Evolutionary conservation across 2,113 vertebrate species (phyloP).

Genomic region (Chlorodrepanis virens): DNA sequence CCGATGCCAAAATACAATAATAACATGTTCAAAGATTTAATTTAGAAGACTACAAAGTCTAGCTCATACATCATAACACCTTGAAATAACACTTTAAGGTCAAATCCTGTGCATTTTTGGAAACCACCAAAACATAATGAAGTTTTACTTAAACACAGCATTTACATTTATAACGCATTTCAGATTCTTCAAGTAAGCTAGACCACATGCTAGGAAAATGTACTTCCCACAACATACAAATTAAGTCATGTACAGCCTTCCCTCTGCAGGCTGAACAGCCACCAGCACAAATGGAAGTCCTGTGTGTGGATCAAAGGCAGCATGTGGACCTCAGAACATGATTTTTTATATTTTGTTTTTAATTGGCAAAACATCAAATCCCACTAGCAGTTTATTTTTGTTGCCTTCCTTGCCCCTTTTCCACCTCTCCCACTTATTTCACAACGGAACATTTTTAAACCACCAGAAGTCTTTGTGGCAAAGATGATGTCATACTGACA

Average conservation of each 20-base stretch:
- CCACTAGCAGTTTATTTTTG: slow-evolving; percentile 46
- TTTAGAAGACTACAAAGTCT: slow-evolving; percentile 68
- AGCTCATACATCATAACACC: slow-evolving; percentile 59
- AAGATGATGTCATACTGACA: slow-evolving; percentile 65
- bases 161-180: slow-evolving; percentile 62
- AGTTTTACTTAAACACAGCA: slow-evolving; percentile 65
- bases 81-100: slow-evolving; percentile 58
- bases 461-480: slow-evolving; percentile 55
- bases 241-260: slow-evolving; percentile 50
- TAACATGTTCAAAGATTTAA: slow-evolving; percentile 70
- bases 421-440: slow-evolving; percentile 46
- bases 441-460: slow-evolving; percentile 62
- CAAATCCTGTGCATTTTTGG: slow-evolving; percentile 49
- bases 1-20: slow-evolving; percentile 65
- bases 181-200: slow-evolving; percentile 43
- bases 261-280: neutral
- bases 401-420: slow-evolving; percentile 27
- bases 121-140: slow-evolving; percentile 62
- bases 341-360: slow-evolving; percentile 33
- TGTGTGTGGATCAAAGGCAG: slow-evolving; percentile 46
- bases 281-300: slow-evolving; percentile 44
- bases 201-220: slow-evolving; percentile 57
- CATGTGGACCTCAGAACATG: slow-evolving; percentile 37
- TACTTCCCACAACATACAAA: slow-evolving; percentile 57
- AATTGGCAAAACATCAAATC: slow-evolving; percentile 57